Percentiles rank a stretch among this genome's conserved stretches.
Evolutionary conservation across 2,888 invertebrate species (phyloP).

Genomic region (Caenorhabditis afra): DNA sequence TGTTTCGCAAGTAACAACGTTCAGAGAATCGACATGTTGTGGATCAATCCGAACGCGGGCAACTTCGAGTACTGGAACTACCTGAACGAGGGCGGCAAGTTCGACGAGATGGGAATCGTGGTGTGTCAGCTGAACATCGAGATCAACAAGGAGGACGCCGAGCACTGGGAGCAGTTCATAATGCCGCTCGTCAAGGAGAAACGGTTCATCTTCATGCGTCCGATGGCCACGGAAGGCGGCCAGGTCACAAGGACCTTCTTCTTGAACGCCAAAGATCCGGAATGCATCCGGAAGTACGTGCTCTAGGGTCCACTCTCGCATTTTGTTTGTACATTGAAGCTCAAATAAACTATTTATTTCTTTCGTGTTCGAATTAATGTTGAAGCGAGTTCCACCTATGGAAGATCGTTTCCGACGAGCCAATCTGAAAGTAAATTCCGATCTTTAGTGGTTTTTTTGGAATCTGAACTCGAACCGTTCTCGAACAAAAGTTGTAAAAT

Average conservation of each 20-base stretch:
- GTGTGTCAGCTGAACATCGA: constrained; percentile 43
- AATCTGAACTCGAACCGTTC: too few relatives aligned
- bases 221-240: constrained; percentile 39
- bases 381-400: too few relatives aligned
- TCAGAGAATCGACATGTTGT: constrained; percentile 49
- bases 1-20: neutral
- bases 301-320: neutral
- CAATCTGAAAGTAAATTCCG: too few relatives aligned
- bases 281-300: constrained; percentile 40
- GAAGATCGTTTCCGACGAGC: too few relatives aligned
- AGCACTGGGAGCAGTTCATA: constrained; percentile 25
- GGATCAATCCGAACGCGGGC: constrained; percentile 38
- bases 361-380: too few relatives aligned
- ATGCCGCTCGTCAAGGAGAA: constrained; percentile 30
- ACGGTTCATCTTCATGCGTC: constrained; percentile 43
- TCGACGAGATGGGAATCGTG: constrained; percentile 29
- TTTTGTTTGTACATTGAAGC: constrained; percentile 19
- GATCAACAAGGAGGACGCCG: constrained; percentile 27
- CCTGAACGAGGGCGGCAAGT: constrained; percentile 29
- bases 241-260: constrained; percentile 40
- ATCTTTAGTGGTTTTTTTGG: too few relatives aligned
- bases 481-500: too few relatives aligned
- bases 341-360: too few relatives aligned
- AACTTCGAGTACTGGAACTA: constrained; percentile 45
- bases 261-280: constrained; percentile 36